phyloP scores from a whole-genome alignment of 2,113 vertebrate species.

The Chloropsis hardwickii region DNA sequence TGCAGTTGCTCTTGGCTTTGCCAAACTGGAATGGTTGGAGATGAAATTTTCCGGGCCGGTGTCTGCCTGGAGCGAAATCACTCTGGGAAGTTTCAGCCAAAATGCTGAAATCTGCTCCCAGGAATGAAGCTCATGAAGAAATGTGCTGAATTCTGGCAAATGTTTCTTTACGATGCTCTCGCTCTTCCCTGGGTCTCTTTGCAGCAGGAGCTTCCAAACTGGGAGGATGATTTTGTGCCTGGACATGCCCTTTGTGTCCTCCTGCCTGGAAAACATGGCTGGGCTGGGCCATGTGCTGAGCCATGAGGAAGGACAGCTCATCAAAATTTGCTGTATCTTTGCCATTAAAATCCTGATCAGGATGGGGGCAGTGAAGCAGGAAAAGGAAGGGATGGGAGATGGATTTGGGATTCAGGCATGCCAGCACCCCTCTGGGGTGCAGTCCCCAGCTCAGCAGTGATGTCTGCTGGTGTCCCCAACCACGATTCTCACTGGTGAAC shows the following conservation, averaged over 20 bases:
- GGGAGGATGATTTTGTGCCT: background rate
- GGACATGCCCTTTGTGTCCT: background rate
- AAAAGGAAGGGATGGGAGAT: background rate
- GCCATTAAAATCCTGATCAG: background rate
- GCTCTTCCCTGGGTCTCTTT: background rate
- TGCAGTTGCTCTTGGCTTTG: background rate
- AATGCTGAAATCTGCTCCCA: slow-evolving; percentile 26
- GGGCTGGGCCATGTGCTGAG: background rate
- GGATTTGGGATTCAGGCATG: background rate
- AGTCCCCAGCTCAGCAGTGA: accelerated
- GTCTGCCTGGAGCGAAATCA: background rate
- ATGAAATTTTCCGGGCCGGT: background rate
- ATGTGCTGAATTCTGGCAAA: background rate
- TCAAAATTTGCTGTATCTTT: background rate
- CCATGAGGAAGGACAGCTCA: background rate
- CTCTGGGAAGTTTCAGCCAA: background rate
- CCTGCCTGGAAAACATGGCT: background rate
- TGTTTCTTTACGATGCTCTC: accelerated
- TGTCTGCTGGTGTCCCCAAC: background rate
- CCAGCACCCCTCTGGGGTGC: accelerated
- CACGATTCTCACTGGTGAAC: accelerated
- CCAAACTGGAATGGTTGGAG: slow-evolving; percentile 32
- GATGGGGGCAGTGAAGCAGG: background rate
- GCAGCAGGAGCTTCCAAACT: background rate
- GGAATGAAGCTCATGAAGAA: background rate